Base-by-base conservation (phyloP, 2,888 invertebrate species). In the Entomobrya proxima region DNA sequence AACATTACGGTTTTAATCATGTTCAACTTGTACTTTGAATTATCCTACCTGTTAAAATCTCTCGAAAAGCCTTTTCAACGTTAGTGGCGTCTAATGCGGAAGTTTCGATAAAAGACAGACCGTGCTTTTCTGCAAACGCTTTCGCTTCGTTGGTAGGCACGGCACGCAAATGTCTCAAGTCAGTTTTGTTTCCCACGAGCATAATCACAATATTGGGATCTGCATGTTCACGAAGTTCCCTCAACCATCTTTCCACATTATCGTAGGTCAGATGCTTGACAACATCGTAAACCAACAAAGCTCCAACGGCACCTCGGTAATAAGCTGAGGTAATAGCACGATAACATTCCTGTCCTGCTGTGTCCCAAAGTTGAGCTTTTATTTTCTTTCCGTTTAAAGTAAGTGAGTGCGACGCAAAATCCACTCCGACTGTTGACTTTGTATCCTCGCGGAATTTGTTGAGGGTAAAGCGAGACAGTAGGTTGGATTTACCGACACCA, bases 381-480 rank as follows among this genome's bases (percentile, higher is more conserved):
- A 99, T 98, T 91, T 98, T 99, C 94, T 99, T 99, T 64, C 98
- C 97, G 93, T 99, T 99, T 91, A 98, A 98, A 96, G 97, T 91
- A 30, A 89, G 89, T 50, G 86, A 87, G 27, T 98, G 95, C 90
- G 99, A 99, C 88, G 99, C 99, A 93, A 99, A 99, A 94, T 99
- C 99, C 91, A 99, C 99, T 89, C 99, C 99, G 94, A 99, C 99
- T 91, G 99, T 99, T 90, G 99, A 99, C 94, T 99, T 99, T 91
- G 98, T 98, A 94, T 99, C 99, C 94, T 99, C 94, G 94, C 99
- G 99, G 93, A 99, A 99, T 95, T 99, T 99, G 94, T 99, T 99
- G 93, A 99, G 96, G 93, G 99, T 99, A 94, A 99, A 99, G 93
- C 99, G 95, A 89, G 99, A 99, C 90, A 99, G 94, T 91, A 99